These are phyloP conservation scores for Pachycephus smyrnensis DNA, from an alignment of 2,888 invertebrate genomes.

Conservation along the genomic window DNA sequence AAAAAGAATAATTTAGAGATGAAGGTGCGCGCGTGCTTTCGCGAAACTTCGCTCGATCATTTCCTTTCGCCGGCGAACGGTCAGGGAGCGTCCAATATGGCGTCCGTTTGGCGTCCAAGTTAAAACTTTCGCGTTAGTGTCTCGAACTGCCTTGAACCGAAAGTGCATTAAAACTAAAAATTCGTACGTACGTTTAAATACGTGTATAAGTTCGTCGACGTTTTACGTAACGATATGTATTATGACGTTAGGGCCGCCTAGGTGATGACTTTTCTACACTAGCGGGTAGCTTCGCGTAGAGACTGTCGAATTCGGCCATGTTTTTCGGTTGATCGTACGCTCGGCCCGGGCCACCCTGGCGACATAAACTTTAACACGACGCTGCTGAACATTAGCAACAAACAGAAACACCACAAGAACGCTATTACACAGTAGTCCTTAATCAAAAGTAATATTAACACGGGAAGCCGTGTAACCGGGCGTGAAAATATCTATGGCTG, in stretches of 20 bases:
- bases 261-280: neutral
- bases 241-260: neutral
- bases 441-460: neutral
- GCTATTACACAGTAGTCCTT: neutral
- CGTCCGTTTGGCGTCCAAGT: neutral
- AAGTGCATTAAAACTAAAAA: constrained; percentile 59
- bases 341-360: neutral
- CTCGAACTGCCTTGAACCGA: constrained; percentile 66
- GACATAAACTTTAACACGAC: neutral
- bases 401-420: neutral
- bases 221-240: neutral
- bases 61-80: constrained; percentile 20
- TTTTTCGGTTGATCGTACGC: neutral
- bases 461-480: neutral
- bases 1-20: neutral
- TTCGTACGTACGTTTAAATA: constrained; percentile 3
- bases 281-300: neutral
- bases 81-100: neutral
- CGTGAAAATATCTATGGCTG: neutral
- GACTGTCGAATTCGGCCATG: neutral
- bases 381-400: neutral
- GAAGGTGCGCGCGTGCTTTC: neutral
- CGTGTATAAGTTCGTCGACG: neutral
- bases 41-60: neutral
- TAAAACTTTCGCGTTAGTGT: constrained; percentile 40